Conservation (phyloP, 2,113 vertebrate species). For the Mola mola region DNA sequence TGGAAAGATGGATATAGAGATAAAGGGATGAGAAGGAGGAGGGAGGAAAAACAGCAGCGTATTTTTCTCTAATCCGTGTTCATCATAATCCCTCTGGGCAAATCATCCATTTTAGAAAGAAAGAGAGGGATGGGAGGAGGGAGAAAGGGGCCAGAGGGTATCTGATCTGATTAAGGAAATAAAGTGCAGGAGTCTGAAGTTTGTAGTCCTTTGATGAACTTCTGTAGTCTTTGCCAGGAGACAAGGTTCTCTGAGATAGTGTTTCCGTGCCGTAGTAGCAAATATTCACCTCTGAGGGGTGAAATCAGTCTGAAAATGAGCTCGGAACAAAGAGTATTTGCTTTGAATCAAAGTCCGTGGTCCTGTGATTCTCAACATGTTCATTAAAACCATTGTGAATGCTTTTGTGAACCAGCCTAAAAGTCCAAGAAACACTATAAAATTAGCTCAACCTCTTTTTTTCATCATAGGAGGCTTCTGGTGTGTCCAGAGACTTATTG, state of each 20-base stretch:
- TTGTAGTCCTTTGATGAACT: constrained; percentile 60
- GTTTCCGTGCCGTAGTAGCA: constrained; percentile 48
- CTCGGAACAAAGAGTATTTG: constrained; percentile 30
- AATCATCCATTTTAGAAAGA: constrained; percentile 53
- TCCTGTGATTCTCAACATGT: constrained; percentile 14
- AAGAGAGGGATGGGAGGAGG: constrained; percentile 26
- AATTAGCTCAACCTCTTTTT: constrained; percentile 3
- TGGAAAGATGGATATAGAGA: constrained; percentile 44
- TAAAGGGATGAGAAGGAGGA: constrained; percentile 43
- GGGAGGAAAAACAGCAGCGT: constrained; percentile 65
- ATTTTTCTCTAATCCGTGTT: constrained; percentile 64
- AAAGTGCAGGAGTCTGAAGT: constrained; percentile 76
- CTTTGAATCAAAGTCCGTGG: constrained; percentile 35
- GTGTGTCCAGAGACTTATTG: constrained; percentile 11
- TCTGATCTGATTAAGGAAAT: constrained; percentile 55
- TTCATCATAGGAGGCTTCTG: neutral
- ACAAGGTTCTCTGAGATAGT: constrained; percentile 51
- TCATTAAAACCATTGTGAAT: constrained; percentile 8
- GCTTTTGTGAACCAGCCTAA: too few relatives aligned
- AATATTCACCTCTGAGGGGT: constrained; percentile 44
- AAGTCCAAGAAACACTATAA: constrained; percentile 21
- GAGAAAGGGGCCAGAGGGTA: constrained; percentile 29
- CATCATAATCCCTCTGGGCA: constrained; percentile 57
- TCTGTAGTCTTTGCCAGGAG: constrained; percentile 50
- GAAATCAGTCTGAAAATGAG: constrained; percentile 43